Base-by-base conservation (phyloP, 1,140 invertebrate genomes). In the Maconellicoccus hirsutus region DNA sequence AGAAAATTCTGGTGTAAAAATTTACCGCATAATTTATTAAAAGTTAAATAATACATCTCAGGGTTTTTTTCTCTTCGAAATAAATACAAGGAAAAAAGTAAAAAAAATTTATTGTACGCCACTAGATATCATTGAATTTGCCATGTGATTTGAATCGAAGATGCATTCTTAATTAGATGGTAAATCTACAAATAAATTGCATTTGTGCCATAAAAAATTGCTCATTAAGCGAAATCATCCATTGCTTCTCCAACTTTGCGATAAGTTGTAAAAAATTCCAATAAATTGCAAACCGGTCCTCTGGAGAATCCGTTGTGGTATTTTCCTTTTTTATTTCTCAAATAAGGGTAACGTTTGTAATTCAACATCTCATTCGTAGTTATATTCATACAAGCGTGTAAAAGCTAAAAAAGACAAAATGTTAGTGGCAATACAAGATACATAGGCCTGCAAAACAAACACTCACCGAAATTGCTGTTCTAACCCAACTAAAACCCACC, bases 321-420 rank as follows among this genome's bases (percentile, higher is more conserved):
- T 74, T 88, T 86, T 0, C 93, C 93, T 72, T 89, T 85, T 76
- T 90, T 91, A 76, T 95, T 92, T 29, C 91, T 82, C 70, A 96
- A 79, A 78, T 96, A 95, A 0, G 90, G 87, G 77, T 95, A 96
- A 22, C 91, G 83, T 77, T 94, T 93, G 76, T 92, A 92, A 81
- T 94, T 94, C 76, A 95, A 92, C 87, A 92, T 91, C 80, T 96
- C 94, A 78, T 96, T 96, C 19, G 93, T 95, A 8, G 93, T 96
- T 16, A 96, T 79, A 81, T 95, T 96, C 86, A 92, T 89, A 75
- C 89, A 92, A 1, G 91, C 91, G 77, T 93, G 90, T 8, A 92
- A 79, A 33, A 93, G 85, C 90, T 93, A 78, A 61, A 83, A 83
- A 22, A 52, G n/a, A 59, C 16, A 14, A 52, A n/a, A n/a, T n/a